phyloP scores from a whole-genome alignment of 2,113 vertebrate genomes.

The Anolis sagrei region DNA sequence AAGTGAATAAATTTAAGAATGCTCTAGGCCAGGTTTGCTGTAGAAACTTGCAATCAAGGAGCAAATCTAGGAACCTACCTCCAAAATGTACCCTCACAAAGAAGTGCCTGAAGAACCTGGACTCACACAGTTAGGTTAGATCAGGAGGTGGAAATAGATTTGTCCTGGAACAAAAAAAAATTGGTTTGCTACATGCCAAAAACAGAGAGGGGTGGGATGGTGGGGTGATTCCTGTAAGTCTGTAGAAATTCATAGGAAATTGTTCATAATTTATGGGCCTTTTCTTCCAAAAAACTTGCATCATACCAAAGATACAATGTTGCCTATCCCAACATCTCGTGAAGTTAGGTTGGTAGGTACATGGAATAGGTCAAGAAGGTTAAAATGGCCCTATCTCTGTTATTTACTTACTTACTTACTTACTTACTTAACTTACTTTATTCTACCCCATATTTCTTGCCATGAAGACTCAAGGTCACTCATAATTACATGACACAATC shows the following conservation, averaged over 20 bases:
- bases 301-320: neutral
- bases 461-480: no score
- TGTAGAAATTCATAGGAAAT: neutral
- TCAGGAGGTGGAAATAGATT: neutral
- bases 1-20: neutral
- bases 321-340: no score
- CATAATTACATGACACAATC: no score
- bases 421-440: no score
- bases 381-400: no score
- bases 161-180: neutral
- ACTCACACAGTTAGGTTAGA: constrained; percentile 14
- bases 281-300: constrained; percentile 7
- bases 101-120: constrained; percentile 9
- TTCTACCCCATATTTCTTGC: no score
- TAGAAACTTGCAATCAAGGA: constrained; percentile 12
- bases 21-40: constrained; percentile 8
- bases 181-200: constrained; percentile 1
- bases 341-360: no score
- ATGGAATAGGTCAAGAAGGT: no score
- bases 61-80: neutral
- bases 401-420: no score
- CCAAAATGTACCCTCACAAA: neutral
- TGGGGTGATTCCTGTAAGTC: neutral
- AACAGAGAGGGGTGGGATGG: neutral
- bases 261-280: neutral